Evolutionary conservation across 2,888 invertebrate species (phyloP), one percentile per base, ranked within the genome.

Genomic region (Gymnoscelis rufifasciata): DNA sequence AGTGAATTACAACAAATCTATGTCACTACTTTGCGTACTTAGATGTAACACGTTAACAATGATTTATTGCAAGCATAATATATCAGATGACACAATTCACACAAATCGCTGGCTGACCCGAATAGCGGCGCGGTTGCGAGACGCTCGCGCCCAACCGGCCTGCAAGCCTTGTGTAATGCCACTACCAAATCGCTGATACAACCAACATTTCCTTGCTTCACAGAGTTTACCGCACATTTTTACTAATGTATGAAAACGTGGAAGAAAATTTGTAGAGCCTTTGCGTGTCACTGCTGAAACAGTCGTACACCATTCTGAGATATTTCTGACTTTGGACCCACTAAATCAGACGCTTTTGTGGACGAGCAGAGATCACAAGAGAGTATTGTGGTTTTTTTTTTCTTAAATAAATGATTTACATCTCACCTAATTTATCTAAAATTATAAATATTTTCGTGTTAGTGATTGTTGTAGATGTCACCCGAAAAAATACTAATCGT

Each of bases 1-100:
- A 2, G 5, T 19, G 2, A 3, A 19, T 5, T 19, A 19, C 19
- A 19, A 19, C 19, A 19, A 19, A 19, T 19, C 19, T 19, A 5
- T 19, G 19, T 19, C 19, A 19, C 19, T 19, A 19, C 19, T 19
- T 19, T 19, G 19, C 19, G 11, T 28, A 31, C 36, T 28, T 33
- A 38, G 38, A 35, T 42, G 38, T 49, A 33, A 24, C 37, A 40
- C 37, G 28, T 42, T 42, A 37, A 30, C 43, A 59, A 59, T 56
- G 62, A 65, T 70, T 73, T 68, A 73, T 66, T 60, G 66, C 74
- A 70, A 74, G 67, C 69, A 71, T 79, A 77, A 43, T 41, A 39
- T 76, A 78, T 76, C 73, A 79, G 79, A 81, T 84, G 86, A 78
- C 87, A 83, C 87, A 84, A 86, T 86, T 84, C 83, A 82, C 84